Evolutionary conservation across 2,797 vertebrate genomes (phyloP), one percentile per base, ranked within the genome.

Genomic region (Chaunax sp.): DNA sequence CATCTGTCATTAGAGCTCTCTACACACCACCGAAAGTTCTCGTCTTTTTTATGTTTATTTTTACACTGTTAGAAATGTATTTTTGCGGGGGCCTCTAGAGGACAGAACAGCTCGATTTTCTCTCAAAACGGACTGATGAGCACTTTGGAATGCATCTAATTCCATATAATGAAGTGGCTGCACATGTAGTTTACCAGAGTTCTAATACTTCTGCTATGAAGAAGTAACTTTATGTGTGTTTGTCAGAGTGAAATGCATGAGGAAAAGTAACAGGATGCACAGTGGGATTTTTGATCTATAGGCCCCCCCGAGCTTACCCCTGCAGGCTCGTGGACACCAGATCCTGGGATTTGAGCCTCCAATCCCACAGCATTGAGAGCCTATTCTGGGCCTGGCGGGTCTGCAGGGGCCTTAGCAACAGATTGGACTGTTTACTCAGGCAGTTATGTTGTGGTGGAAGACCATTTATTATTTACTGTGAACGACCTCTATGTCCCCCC

Each of bases 261-360:
- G 40, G 22, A 12, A 65, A 56, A 66, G 41, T 19, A 55, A 51
- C 40, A 61, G 63, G 57, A 70, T 45, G 56, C n/a, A 15, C 68
- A 62, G 59, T 49, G 66, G 52, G 64, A 69, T 69, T 56, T 69
- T 41, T 74, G 78, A 68, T 78, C 77, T 59, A 57, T 58, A 56
- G 54, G 61, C 40, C 49, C 61, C 64, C 70, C 55, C 25, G 38
- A 5, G 53, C 25, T 55, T 20, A 20, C 67, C 75, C 60, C 73
- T 50, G 49, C 51, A 44, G 82, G 20, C 87, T 81, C 18, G 25
- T 80, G 86, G 88, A 89, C 86, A 92, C 89, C 87, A 93, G 89
- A 93, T 92, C 91, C 90, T 74, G 69, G 92, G 91, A 93, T 92
- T 93, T 93, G 88, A 92, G 84, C 79, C 83, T 77, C 83, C 82